Evolutionary conservation across 1,140 invertebrate genomes (phyloP), one percentile per base, ranked within the genome.

Genomic region (Ladona fulva): DNA sequence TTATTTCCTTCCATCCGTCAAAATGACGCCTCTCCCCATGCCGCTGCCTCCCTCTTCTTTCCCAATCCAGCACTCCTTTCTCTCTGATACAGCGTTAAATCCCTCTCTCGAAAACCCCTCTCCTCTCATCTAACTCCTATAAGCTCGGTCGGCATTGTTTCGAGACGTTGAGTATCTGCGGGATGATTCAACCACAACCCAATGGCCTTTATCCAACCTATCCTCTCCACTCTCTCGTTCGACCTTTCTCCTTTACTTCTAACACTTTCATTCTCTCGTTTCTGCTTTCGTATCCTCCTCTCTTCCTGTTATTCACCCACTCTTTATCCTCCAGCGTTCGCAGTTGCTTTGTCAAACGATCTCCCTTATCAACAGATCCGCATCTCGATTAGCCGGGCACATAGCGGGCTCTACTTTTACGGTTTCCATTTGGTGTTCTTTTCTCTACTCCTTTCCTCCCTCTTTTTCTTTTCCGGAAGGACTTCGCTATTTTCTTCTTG

Each of bases 91-190:
- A 66, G 52, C 52, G 52, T 66, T 66, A 6, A 66, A 66, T 19
- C 52, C 52, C 52, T 52, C 44, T 52, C 44, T 19, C 44, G 44
- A 19, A 52, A 52, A 52, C 44, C 19, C 44, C 44, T 52, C 44
- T 52, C 10, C 44, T 19, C 44, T 52, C 44, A 52, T 19, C 44
- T 19, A 52, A 52, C 52, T 66, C 12, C 52, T 12, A 66, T 66
- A 66, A 66, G 52, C 52, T 66, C n/a, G 52, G 52, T 66, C n/a
- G 52, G 52, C 52, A 66, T 66, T 66, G 52, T 66, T 66, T 66
- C 52, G 52, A 22, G 52, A 66, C 52, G 52, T 66, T 66, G 52
- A 66, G 52, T 66, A 66, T 66, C 52, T 66, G 52, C n/a, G 52
- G 52, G 1, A 22, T 16, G 52, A 16, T 66, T 66, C 52, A 12